Evolutionary conservation across 2,113 vertebrate genomes (phyloP), one percentile per base, ranked within the genome.

Genomic region (Pedetes capensis): DNA sequence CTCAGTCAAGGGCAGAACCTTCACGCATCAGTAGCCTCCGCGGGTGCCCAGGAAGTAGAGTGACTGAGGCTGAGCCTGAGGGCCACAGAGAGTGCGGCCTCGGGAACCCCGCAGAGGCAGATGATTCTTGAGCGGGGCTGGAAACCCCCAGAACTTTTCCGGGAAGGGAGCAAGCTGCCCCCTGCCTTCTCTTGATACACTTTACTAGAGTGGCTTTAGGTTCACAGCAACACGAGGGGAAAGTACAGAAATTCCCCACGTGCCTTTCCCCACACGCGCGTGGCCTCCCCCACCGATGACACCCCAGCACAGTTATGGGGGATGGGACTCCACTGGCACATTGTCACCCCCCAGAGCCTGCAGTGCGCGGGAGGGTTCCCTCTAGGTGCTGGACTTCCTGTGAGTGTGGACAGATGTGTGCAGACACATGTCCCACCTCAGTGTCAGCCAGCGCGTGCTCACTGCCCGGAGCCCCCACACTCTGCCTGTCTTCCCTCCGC

Each of bases 211-310:
- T 9, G 2, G 29, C 10, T 83, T 42, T 13, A 16, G 49, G 25
- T 12, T 87, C 63, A 25, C 20, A 17, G 64, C 53, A 29, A 1
- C 23, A 4, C 6, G 27, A 84, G n/a, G 4, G 23, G 83, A 44
- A 76, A 94, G 63, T 39, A 74, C 78, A 80, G 66, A 69, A 47
- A 72, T 61, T 61, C 64, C 87, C 85, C 47, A 0, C 13, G 4
- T 34, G 25, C 51, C 57, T 7, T 20, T 23, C 34, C 29, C 25
- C 8, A 1, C 29, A 1, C 0, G 0, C 0, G 1, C 29, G 1
- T 6, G 0, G 6, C 34, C 71, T 17, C 8, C 59, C 57, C 27
- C 55, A 0, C 1, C 5, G 39, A 32, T 47, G 0, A 37, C 6
- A 0, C 17, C 39, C 61, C 6, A 0, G 64, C 51, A 10, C 39